Conservation (phyloP, 1,140 invertebrate genomes). For the Cotesia glomerata region DNA sequence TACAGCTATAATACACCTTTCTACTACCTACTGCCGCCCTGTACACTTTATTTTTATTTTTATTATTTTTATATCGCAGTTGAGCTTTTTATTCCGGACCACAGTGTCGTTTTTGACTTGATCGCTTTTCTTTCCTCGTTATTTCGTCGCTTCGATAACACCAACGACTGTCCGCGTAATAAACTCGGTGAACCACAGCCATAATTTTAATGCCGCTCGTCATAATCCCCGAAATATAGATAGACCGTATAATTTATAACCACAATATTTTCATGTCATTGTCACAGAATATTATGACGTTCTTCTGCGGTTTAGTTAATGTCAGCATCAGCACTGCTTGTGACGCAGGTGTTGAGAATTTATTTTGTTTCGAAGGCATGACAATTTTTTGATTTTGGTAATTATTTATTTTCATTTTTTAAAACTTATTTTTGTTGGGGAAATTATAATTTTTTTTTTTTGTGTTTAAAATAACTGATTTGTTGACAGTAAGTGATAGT, state of each 20-base stretch:
- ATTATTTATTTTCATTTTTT: too few relatives aligned
- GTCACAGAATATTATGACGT: not conserved
- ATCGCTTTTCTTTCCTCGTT: slow-evolving; percentile 4
- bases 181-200: slow-evolving; percentile 7
- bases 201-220: slow-evolving; percentile 14
- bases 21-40: not conserved
- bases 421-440: too few relatives aligned
- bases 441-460: too few relatives aligned
- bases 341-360: not conserved
- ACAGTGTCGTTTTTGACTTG: not conserved
- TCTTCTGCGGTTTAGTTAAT: not conserved
- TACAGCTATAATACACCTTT: not conserved
- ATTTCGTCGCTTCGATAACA: slow-evolving; percentile 1
- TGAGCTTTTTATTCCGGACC: not conserved
- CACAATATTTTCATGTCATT: slow-evolving; percentile 9
- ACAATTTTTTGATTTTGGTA: too few relatives aligned
- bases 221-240: not conserved
- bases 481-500: too few relatives aligned
- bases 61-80: not conserved
- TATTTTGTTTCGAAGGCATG: not conserved
- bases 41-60: not conserved
- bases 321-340: not conserved
- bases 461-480: too few relatives aligned
- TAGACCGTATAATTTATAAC: not conserved
- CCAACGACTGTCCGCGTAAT: slow-evolving; percentile 14